Base-by-base conservation (phyloP, 2,113 vertebrate genomes). In the Corythornis cristatus region DNA sequence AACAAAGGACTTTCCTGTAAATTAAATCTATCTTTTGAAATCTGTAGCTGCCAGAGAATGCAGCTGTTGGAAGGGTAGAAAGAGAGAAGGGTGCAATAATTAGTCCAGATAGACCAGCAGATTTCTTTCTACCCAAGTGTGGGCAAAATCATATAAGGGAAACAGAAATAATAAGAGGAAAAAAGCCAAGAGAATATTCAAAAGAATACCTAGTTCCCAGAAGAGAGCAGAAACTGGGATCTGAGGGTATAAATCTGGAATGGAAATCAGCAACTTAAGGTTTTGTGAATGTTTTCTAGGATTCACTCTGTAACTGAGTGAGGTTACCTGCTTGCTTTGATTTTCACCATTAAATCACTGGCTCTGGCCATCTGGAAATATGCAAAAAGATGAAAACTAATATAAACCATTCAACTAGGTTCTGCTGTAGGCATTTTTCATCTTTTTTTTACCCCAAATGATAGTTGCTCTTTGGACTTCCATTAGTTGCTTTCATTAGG, bases 291-390 rank as follows among this genome's bases (percentile, higher is more conserved):
- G 1, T 68, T 92, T 75, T 51, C 37, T 37, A 37, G 37, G 37
- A 37, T 37, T 37, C 37, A 5, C 40, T 1, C 3, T 53, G 4
- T 43, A 46, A 48, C 4, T 3, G 16, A 1, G 8, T 40, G 42
- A 74, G 6, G 26, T 46, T 43, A 35, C 3, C 5, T 0, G 2
- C 2, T 75, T 25, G 11, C 16, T 91, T 89, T 57, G 8, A 8
- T 51, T 37, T 40, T 87, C 75, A 8, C 14, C 9, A 8, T 12
- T 66, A 11, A 1, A 3, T 29, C 10, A 22, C 8, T 31, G 12
- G 4, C 26, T 66, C 61, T 29, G 8, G 15, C 22, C 11, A 20
- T n/a, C 33, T 50, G 62, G 31, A 75, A 23, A 62, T 1, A 16
- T 15, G 16, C 2, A 37, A 46, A 33, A 66, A n/a, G 8, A 23